Conservation (phyloP, 2,888 invertebrate genomes). For the Apomyelois bistriatella region DNA sequence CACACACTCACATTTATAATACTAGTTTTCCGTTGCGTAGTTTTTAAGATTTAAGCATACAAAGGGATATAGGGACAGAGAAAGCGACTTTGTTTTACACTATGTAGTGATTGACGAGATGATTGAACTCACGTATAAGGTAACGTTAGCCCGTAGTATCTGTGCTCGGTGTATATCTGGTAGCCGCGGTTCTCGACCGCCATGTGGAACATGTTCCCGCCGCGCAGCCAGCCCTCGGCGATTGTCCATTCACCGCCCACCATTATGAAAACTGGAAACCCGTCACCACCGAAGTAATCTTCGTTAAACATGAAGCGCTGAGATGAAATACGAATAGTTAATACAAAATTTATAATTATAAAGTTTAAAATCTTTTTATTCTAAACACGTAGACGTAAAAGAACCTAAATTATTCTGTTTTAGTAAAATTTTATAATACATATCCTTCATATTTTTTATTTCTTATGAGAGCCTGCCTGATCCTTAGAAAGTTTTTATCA, state of each 20-base stretch:
- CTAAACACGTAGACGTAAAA: no score
- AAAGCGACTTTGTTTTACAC: no score
- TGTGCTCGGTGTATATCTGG: slow-evolving; percentile 88
- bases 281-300: slow-evolving; percentile 71
- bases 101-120: no score
- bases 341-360: not conserved
- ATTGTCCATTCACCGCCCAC: slow-evolving; percentile 90
- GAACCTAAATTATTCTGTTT: no score
- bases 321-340: not conserved
- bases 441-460: no score
- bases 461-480: no score
- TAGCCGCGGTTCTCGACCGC: slow-evolving; percentile 84
- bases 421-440: no score
- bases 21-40: no score
- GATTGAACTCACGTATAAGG: slow-evolving; percentile 82
- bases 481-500: no score
- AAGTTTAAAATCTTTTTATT: not conserved
- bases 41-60: no score
- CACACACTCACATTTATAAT: no score
- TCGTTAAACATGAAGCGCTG: slow-evolving; percentile 80
- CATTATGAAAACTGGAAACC: slow-evolving; percentile 82
- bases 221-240: slow-evolving; percentile 74
- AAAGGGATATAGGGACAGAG: no score
- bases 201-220: slow-evolving; percentile 84
- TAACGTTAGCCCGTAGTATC: slow-evolving; percentile 88